phyloP scores from a whole-genome alignment of 2,113 vertebrate genomes.

The Aspiorhynchus laticeps region DNA sequence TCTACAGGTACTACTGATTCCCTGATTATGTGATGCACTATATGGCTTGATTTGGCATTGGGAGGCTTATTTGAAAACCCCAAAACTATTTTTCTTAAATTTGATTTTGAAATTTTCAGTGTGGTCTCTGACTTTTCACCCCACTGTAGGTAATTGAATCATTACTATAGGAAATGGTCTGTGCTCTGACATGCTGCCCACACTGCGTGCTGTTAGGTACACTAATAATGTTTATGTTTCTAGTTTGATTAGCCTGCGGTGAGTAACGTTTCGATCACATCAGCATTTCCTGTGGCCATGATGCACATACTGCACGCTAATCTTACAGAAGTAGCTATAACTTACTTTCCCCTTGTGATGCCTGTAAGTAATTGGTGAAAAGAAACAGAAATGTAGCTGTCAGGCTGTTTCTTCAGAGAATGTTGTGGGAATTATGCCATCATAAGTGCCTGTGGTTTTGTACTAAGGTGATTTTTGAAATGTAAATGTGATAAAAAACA shows the following conservation, averaged over 20 bases:
- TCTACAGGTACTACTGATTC: constrained; percentile 81
- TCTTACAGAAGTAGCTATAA: background rate
- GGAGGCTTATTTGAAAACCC: background rate
- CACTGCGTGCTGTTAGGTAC: background rate
- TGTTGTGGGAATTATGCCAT: constrained; percentile 12
- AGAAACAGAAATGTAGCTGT: constrained; percentile 15
- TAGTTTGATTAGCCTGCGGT: background rate
- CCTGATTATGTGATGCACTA: background rate
- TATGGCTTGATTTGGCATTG: background rate
- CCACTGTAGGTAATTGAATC: background rate
- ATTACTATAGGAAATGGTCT: background rate
- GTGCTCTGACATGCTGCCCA: background rate
- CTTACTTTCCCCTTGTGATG: constrained; percentile 24
- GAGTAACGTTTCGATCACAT: background rate
- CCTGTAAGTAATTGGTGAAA: constrained; percentile 18
- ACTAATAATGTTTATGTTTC: background rate
- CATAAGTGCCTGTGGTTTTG: background rate
- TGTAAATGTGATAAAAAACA: constrained; percentile 17
- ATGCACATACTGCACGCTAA: background rate
- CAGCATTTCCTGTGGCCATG: background rate
- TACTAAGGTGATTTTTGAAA: background rate
- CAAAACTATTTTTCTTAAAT: background rate
- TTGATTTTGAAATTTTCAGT: background rate
- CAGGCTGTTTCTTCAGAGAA: background rate
- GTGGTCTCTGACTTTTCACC: background rate